Evolutionary conservation across 2,888 invertebrate species (phyloP).

Genomic region (Caenorhabditis imperialis): DNA sequence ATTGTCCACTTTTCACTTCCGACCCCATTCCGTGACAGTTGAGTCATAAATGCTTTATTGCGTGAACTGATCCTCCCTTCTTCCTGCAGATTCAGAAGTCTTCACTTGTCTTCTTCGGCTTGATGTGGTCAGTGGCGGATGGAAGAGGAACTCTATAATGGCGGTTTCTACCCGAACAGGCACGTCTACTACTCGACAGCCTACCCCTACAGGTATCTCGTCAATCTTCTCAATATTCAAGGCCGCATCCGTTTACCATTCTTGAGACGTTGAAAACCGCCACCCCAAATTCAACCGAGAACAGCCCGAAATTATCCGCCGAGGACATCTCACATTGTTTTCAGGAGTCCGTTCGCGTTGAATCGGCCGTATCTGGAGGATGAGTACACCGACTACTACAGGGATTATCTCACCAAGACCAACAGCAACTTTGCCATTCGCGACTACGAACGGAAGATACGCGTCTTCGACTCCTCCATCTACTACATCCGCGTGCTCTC

Average conservation of each 20-base stretch:
- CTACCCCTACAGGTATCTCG: slow-evolving; percentile 42
- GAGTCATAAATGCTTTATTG: slow-evolving; percentile 52
- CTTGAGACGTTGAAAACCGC: no score
- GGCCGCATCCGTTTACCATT: neutral
- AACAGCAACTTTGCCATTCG: slow-evolving; percentile 48
- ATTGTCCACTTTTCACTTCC: slow-evolving; percentile 24
- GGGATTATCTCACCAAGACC: slow-evolving; percentile 51
- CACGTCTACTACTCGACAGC: slow-evolving; percentile 48
- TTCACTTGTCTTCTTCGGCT: slow-evolving; percentile 1
- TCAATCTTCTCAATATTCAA: neutral
- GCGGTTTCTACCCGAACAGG: slow-evolving; percentile 48
- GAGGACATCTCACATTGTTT: slow-evolving; percentile 12
- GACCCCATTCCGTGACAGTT: slow-evolving; percentile 41
- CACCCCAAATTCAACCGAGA: slow-evolving; percentile 24
- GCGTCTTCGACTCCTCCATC: slow-evolving; percentile 40
- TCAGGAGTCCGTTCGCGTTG: slow-evolving; percentile 53
- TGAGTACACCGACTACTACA: slow-evolving; percentile 53
- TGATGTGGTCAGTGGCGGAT: slow-evolving; percentile 43
- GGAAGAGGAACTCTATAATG: slow-evolving; percentile 53
- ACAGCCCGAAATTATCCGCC: slow-evolving; percentile 42
- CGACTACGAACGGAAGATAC: slow-evolving; percentile 46
- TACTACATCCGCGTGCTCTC: slow-evolving; percentile 53
- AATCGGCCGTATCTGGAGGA: slow-evolving; percentile 55
- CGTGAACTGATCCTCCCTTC: slow-evolving; percentile 27
- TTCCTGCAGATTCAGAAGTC: no score